Base-by-base conservation (phyloP, 2,888 invertebrate genomes). In the Cryptocheilus praepositus region DNA sequence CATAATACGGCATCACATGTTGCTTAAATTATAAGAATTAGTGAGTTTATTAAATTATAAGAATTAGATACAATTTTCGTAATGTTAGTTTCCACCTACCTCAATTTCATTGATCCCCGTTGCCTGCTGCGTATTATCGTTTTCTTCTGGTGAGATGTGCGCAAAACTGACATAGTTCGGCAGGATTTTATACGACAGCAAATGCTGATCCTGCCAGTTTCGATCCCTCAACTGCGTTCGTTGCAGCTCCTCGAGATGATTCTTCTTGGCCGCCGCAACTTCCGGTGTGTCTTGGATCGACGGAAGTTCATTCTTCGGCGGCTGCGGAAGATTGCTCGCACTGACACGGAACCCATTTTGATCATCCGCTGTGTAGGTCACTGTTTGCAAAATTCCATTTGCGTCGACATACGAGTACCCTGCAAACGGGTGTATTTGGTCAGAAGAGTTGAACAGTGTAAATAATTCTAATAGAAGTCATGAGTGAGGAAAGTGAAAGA, bases 361-460 rank as follows among this genome's bases (percentile, higher is more conserved):
- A 46, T 90, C 89, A 86, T 93, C 93, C 0, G 93, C 91, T 13
- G 92, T 89, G 82, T 93, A 93, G 18, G 91, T 90, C 3, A 93
- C 92, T 5, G 91, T 92, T 86, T 93, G 93, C 28, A 92, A 83
- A 67, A 91, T 89, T 7, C 93, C 93, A 83, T 92, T 90, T 13
- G 92, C 92, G 83, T 94, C 94, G 52, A 94, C 90, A 84, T 93
- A 94, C 1, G 93, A 92, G 84, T 93, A 94, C 46, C 92, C 92
- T 83, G 46, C 46, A 15, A n/a, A n/a, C n/a, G n/a, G n/a, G n/a
- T n/a, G n/a, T n/a, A n/a, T n/a, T n/a, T n/a, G n/a, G n/a, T n/a
- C n/a, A n/a, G n/a, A n/a, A n/a, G n/a, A n/a, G n/a, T n/a, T n/a
- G n/a, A n/a, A n/a, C n/a, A n/a, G n/a, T n/a, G n/a, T n/a, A n/a